Percentiles rank a stretch among this genome's conserved stretches.
These are phyloP conservation scores for Leptopilina drosophilae DNA, from an alignment of 2,888 invertebrate genomes.

Conservation along the genomic window DNA sequence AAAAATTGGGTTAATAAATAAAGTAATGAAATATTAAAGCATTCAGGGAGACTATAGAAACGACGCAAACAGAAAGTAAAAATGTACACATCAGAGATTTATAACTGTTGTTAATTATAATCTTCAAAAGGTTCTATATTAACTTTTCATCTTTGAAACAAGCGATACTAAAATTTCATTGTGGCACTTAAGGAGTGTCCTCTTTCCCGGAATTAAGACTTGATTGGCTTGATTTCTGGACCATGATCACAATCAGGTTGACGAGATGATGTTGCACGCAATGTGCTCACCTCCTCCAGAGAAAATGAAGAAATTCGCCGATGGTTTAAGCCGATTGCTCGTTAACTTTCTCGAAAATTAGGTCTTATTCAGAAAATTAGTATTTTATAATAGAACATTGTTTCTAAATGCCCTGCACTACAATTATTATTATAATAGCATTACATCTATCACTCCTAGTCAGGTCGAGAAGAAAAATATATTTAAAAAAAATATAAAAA, in stretches of 20 bases:
- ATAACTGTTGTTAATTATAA: neutral
- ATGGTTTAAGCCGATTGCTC: slow-evolving; percentile 38
- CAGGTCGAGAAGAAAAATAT: no score
- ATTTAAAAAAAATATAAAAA: no score
- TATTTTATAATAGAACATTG: slow-evolving; percentile 45
- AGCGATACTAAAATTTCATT: slow-evolving; percentile 34
- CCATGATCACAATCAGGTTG: slow-evolving; percentile 36
- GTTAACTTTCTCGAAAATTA: slow-evolving; percentile 56
- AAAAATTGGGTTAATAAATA: no score
- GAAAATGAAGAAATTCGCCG: slow-evolving; percentile 52
- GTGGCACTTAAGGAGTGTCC: slow-evolving; percentile 5
- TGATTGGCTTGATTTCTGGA: slow-evolving; percentile 36
- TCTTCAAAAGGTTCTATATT: neutral
- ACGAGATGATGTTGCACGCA: slow-evolving; percentile 31
- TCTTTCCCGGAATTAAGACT: slow-evolving; percentile 21
- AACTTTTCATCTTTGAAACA: neutral
- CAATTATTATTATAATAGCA: slow-evolving; percentile 39
- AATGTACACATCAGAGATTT: neutral
- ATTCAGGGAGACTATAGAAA: neutral
- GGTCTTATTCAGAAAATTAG: slow-evolving; percentile 52
- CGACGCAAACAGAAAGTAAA: neutral
- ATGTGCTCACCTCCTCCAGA: slow-evolving; percentile 20
- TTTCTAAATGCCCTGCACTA: slow-evolving; percentile 48
- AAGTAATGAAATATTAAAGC: no score
- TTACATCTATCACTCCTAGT: no score